Base-by-base conservation (phyloP, 1,140 invertebrate genomes). In the Planococcus citri region DNA sequence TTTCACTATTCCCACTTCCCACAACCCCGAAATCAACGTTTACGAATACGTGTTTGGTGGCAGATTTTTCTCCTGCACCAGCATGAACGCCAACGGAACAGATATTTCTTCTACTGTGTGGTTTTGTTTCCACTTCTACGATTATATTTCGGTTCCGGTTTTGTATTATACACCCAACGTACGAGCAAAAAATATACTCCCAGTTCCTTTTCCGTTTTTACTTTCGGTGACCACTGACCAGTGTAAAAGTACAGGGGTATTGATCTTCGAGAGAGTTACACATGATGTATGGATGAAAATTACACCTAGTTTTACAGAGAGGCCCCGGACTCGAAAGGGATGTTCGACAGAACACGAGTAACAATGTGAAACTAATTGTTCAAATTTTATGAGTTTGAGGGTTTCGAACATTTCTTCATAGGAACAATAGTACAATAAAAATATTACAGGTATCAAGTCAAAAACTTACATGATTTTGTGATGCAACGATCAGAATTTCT, bases 101-200 rank as follows among this genome's bases (percentile, higher is more conserved):
- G 17, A 51, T 51, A 51, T 51, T 51, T 51, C 41, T 51, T 51
- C 3, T n/a, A n/a, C n/a, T n/a, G n/a, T n/a, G n/a, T 14, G 33
- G 41, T 51, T 51, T 51, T 51, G 41, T 51, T 51, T 33, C 29
- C 29, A 33, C 29, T 51, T 51, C 41, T 20, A 17, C 10, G 41
- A 51, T 51, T 51, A 51, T 20, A 51, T 51, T 51, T 51, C n/a
- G 41, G 41, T 51, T 51, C 41, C 41, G 41, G 41, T 51, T 51
- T 51, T 3, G 29, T 33, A n/a, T n/a, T n/a, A n/a, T 33, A 33
- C 41, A 51, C 12, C 6, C n/a, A 51, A 17, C 6, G 41, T 51
- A 20, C 17, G 41, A 20, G 3, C 2, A 51, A 51, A 51, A 51
- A 51, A 51, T 51, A 4, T 33, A 33, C 29, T 3, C 12, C 12